Conservation (phyloP, 2,888 invertebrate genomes). For the Acronicta leporina region DNA sequence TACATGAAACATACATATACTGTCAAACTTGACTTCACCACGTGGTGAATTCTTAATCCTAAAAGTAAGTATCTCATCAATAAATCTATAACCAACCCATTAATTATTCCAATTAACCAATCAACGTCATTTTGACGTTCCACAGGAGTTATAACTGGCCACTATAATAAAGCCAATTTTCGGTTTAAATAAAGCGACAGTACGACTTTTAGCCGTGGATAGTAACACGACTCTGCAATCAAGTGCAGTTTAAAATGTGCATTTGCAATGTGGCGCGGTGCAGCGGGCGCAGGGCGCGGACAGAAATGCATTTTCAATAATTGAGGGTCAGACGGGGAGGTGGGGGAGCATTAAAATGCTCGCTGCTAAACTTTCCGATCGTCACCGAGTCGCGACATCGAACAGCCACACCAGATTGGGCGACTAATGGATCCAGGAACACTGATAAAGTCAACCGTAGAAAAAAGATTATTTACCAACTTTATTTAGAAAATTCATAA, state of each 20-base stretch:
- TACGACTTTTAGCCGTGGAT: constrained; percentile 81
- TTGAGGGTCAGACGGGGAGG: constrained; percentile 87
- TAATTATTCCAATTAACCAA: constrained; percentile 41
- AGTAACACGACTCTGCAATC: constrained; percentile 87
- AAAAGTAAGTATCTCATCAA: constrained; percentile 9
- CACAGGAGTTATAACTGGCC: constrained; percentile 62
- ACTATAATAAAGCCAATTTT: constrained; percentile 69
- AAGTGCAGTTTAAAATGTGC: constrained; percentile 89
- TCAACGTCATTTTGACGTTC: constrained; percentile 49
- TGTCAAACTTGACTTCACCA: neutral
- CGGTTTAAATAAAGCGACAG: constrained; percentile 80
- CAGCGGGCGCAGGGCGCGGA: constrained; percentile 81
- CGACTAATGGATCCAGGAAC: constrained; percentile 57
- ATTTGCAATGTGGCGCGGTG: constrained; percentile 82
- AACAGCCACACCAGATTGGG: constrained; percentile 54
- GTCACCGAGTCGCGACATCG: constrained; percentile 65
- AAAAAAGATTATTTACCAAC: neutral
- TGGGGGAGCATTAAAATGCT: constrained; percentile 84
- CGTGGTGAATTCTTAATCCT: constrained; percentile 9
- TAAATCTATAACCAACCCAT: constrained; percentile 31
- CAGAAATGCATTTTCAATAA: constrained; percentile 88
- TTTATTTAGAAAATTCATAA: constrained; percentile 1
- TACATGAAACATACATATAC: neutral
- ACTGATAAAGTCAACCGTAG: constrained; percentile 7
- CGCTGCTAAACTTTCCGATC: constrained; percentile 81